These are phyloP conservation scores for Eueides isabella DNA, from an alignment of 1,140 invertebrate species.

Conservation along the genomic window DNA sequence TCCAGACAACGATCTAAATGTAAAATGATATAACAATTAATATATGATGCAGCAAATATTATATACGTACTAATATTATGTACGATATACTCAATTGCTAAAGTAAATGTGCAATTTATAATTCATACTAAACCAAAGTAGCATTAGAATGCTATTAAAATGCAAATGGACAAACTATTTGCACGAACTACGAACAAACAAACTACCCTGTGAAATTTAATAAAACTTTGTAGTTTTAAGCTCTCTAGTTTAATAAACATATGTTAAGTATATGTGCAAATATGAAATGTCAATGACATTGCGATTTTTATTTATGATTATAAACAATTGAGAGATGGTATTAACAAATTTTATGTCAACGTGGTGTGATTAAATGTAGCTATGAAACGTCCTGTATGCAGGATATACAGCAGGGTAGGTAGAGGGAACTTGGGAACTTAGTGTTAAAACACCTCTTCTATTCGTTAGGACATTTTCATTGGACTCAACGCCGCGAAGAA, in stretches of 20 bases:
- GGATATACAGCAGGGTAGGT: too few species aligned
- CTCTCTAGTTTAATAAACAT: neutral
- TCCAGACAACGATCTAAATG: too few species aligned
- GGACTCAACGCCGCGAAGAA: too few species aligned
- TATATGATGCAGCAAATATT: neutral
- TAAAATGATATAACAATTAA: neutral
- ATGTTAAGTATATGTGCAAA: neutral
- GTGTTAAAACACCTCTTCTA: too few species aligned
- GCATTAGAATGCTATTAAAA: slow-evolving; percentile 5
- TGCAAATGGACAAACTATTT: slow-evolving; percentile 13
- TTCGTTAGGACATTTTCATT: too few species aligned
- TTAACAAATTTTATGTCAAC: neutral
- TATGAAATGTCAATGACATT: slow-evolving; percentile 9
- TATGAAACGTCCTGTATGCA: too few species aligned
- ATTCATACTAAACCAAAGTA: slow-evolving; percentile 2
- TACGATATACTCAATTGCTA: neutral
- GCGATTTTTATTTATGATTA: neutral
- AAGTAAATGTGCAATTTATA: neutral
- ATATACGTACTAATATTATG: too few species aligned
- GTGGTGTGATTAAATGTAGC: neutral
- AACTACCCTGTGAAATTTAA: neutral
- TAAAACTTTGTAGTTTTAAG: slow-evolving; percentile 6
- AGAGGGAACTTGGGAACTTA: too few species aligned
- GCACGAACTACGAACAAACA: neutral
- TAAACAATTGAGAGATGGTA: neutral